phyloP scores from a whole-genome alignment of 2,888 invertebrate species.

The Brachypterus glaber region DNA sequence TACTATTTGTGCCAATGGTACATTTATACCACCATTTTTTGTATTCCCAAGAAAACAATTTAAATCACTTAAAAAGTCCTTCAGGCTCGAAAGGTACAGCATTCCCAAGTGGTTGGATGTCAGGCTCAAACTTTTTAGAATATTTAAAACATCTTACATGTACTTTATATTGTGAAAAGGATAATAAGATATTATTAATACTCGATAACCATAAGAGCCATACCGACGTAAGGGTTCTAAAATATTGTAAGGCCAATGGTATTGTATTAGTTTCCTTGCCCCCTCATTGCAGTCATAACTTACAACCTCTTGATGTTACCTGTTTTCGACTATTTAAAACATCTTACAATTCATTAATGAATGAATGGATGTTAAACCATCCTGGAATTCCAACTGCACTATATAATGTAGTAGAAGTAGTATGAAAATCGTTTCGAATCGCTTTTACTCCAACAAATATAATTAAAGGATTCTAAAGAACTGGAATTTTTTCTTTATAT shows the following conservation, averaged over 20 bases:
- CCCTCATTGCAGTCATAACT: conserved; percentile 28
- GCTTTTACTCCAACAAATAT: too few relatives aligned
- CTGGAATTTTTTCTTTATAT: too few relatives aligned
- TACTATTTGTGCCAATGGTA: conserved; percentile 11
- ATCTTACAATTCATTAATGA: conserved; percentile 3
- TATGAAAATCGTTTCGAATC: too few relatives aligned
- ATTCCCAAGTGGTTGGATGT: conserved; percentile 12
- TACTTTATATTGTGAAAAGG: too few relatives aligned
- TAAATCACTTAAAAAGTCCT: conserved; percentile 4
- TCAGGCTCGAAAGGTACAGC: too few relatives aligned
- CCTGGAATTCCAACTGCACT: too few relatives aligned
- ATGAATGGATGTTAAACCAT: conserved; percentile 12
- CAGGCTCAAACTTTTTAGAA: conserved; percentile 17
- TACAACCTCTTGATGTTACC: conserved; percentile 25
- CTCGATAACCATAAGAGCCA: conserved; percentile 17
- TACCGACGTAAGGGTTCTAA: conserved; percentile 12
- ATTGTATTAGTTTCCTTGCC: conserved; percentile 28
- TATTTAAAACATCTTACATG: conserved; percentile 27
- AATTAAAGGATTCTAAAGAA: too few relatives aligned
- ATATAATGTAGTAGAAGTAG: too few relatives aligned
- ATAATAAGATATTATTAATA: too few relatives aligned
- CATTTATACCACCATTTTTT: conserved; percentile 10
- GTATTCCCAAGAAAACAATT: conserved; percentile 13
- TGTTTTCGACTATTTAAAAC: conserved; percentile 17
- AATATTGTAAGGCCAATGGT: conserved; percentile 15